Evolutionary conservation across 2,797 vertebrate genomes (phyloP).

Genomic region (Bucorvus abyssinicus): DNA sequence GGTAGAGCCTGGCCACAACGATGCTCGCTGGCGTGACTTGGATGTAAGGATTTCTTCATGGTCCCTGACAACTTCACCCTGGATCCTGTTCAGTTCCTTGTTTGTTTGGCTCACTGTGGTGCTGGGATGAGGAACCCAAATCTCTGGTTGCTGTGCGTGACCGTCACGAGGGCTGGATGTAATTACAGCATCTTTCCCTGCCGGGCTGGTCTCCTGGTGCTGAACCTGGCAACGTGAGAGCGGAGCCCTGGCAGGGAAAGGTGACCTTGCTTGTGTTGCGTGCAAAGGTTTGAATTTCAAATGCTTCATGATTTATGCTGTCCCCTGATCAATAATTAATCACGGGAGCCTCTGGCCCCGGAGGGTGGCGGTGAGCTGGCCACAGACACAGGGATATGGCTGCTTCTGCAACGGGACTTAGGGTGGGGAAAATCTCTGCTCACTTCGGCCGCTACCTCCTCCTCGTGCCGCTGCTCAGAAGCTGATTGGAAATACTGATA

Average conservation of each 20-base stretch:
- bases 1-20: fast-evolving
- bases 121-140: neutral
- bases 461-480: neutral
- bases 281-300: neutral
- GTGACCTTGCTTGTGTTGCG: neutral
- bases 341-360: neutral
- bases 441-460: neutral
- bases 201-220: fast-evolving
- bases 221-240: fast-evolving
- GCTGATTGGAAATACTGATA: neutral
- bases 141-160: neutral
- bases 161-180: neutral
- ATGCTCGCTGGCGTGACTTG: neutral
- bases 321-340: neutral
- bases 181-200: neutral
- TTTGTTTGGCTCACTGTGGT: neutral
- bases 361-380: fast-evolving
- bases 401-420: neutral
- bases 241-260: neutral
- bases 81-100: neutral
- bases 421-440: neutral
- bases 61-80: neutral
- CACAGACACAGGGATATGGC: fast-evolving
- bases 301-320: neutral
- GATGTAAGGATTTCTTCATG: neutral